Percentiles rank a stretch among this genome's conserved stretches.
phyloP scores from a whole-genome alignment of 2,797 vertebrate genomes.

The Clarias pachynema region DNA sequence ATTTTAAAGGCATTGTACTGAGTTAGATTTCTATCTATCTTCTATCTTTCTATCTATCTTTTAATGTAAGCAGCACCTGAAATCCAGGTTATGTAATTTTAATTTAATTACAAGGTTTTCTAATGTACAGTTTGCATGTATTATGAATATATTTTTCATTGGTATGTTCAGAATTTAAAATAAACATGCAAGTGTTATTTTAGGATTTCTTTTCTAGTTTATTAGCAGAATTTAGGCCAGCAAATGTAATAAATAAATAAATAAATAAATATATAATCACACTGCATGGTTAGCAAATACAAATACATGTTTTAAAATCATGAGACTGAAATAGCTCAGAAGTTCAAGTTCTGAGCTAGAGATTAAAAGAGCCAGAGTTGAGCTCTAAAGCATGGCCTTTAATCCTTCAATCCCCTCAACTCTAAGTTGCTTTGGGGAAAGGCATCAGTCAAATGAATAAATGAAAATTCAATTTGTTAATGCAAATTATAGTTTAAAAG shows the following conservation, averaged over 20 bases:
- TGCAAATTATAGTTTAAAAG: not conserved
- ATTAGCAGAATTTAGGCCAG: not conserved
- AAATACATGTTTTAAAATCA: not conserved
- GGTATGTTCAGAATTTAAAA: not conserved
- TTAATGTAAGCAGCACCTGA: not conserved
- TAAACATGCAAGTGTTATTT: not conserved
- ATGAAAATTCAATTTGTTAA: constrained; percentile 4
- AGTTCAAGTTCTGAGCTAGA: not conserved
- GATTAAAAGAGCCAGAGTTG: not conserved
- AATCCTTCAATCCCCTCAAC: not conserved
- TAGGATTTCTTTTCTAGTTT: not conserved
- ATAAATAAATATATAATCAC: not conserved
- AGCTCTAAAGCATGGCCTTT: not conserved
- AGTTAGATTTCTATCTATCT: not conserved
- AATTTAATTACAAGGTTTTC: not conserved
- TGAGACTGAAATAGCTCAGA: not conserved
- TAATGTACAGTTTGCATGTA: not conserved
- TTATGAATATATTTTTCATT: not conserved
- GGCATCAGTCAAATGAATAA: not conserved
- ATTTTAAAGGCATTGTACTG: not conserved
- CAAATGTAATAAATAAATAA: not conserved
- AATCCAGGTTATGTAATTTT: not conserved
- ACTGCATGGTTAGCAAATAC: not conserved
- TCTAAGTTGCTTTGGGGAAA: not conserved
- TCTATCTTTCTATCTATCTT: not conserved